phyloP scores from a whole-genome alignment of 1,140 invertebrate species.

The Holcopasites calliopsidis region DNA sequence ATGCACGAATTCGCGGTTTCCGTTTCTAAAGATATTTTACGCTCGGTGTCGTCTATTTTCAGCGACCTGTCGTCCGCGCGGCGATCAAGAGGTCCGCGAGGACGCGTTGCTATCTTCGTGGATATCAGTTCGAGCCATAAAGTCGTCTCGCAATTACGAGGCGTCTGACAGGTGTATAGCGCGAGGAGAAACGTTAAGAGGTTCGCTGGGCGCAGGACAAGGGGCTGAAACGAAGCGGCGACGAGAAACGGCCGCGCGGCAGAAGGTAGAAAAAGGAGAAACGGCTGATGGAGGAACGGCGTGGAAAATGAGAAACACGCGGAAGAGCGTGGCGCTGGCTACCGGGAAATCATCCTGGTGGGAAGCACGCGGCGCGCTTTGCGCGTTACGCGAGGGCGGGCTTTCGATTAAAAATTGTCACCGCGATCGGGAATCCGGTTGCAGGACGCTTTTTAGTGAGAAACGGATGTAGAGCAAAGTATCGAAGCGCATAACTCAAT shows the following conservation, averaged over 20 bases:
- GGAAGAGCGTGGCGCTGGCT: slow-evolving; percentile 21
- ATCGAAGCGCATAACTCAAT: no score
- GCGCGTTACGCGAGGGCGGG: background rate
- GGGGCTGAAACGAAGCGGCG: slow-evolving; percentile 32
- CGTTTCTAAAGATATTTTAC: slow-evolving; percentile 38
- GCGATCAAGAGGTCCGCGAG: slow-evolving; percentile 37
- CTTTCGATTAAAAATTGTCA: background rate
- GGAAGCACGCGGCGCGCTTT: background rate
- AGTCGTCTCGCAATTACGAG: slow-evolving; percentile 63
- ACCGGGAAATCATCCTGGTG: background rate
- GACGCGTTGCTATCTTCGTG: slow-evolving; percentile 47
- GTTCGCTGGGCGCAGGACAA: slow-evolving; percentile 47
- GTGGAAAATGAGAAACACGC: slow-evolving; percentile 49
- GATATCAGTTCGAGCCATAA: slow-evolving; percentile 59
- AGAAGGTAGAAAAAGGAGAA: slow-evolving; percentile 17
- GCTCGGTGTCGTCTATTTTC: slow-evolving; percentile 12
- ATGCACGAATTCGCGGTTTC: background rate
- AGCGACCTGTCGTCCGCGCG: slow-evolving; percentile 29
- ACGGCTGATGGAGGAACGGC: slow-evolving; percentile 12
- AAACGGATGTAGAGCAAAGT: no score
- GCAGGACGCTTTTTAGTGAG: no score
- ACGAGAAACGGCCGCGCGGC: slow-evolving; percentile 11
- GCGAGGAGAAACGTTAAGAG: slow-evolving; percentile 58
- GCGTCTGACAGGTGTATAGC: slow-evolving; percentile 61
- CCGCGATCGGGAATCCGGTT: background rate